Conservation (phyloP, 2,797 vertebrate species). For the Chelmon rostratus region DNA sequence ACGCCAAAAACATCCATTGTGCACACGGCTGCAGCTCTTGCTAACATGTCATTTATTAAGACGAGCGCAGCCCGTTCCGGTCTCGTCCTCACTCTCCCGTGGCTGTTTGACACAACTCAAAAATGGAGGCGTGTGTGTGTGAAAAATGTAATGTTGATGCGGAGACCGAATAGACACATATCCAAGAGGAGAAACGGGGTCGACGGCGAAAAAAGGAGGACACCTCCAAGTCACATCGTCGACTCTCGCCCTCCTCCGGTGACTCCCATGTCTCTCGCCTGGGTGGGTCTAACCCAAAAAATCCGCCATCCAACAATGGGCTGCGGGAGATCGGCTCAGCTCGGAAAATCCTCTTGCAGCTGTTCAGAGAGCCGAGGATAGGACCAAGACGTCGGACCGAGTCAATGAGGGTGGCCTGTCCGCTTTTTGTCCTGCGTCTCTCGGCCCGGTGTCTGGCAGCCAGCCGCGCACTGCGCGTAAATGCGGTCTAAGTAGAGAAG, state of each 20-base stretch:
- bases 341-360: conserved; percentile 60
- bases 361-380: conserved; percentile 53
- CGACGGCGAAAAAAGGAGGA: conserved; percentile 40
- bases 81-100: not conserved
- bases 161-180: conserved; percentile 38
- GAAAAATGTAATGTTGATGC: conserved; percentile 51
- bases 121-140: conserved; percentile 40
- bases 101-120: conserved; percentile 6
- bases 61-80: not conserved
- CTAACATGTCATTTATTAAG: conserved; percentile 28
- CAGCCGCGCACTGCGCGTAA: conserved; percentile 42
- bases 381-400: conserved; percentile 51
- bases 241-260: conserved; percentile 7
- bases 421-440: conserved; percentile 48
- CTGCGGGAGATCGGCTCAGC: conserved; percentile 47
- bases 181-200: conserved; percentile 47
- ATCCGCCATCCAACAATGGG: conserved; percentile 60
- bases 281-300: conserved; percentile 52
- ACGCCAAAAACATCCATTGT: fast-evolving
- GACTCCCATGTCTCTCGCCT: conserved; percentile 40
- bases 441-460: conserved; percentile 42
- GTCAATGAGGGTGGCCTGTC: conserved; percentile 50
- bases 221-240: conserved; percentile 25
- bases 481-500: conserved; percentile 18
- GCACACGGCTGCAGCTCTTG: fast-evolving